phyloP scores from a whole-genome alignment of 2,113 vertebrate genomes.

The Aepyceros melampus region DNA sequence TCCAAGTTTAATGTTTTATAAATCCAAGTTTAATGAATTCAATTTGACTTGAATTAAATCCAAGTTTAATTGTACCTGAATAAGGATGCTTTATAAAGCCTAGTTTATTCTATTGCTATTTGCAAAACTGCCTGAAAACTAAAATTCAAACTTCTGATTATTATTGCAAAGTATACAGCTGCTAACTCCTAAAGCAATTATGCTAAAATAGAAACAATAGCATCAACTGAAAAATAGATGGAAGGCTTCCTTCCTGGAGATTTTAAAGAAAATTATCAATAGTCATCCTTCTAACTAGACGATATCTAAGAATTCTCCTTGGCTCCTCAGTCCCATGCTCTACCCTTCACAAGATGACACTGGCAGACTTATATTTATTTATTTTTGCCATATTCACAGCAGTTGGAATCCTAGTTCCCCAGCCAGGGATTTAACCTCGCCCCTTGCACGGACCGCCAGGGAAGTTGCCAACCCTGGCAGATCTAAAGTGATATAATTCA shows the following conservation, averaged over 20 bases:
- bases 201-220: background rate
- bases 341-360: background rate
- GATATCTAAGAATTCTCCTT: background rate
- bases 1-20: background rate
- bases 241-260: background rate
- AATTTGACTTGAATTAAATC: background rate
- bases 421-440: background rate
- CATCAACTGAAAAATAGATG: background rate
- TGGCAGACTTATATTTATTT: background rate
- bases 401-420: background rate
- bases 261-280: background rate
- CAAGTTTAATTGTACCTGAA: background rate
- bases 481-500: background rate
- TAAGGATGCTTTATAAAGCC: background rate
- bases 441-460: background rate
- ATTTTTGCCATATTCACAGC: background rate
- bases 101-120: background rate
- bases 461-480: background rate
- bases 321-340: background rate
- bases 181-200: background rate
- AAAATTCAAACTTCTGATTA: background rate
- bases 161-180: background rate
- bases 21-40: background rate
- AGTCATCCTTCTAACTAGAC: background rate
- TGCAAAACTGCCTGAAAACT: slow-evolving; percentile 27